phyloP scores from a whole-genome alignment of 2,113 vertebrate genomes.

The Probosciger aterrimus region DNA sequence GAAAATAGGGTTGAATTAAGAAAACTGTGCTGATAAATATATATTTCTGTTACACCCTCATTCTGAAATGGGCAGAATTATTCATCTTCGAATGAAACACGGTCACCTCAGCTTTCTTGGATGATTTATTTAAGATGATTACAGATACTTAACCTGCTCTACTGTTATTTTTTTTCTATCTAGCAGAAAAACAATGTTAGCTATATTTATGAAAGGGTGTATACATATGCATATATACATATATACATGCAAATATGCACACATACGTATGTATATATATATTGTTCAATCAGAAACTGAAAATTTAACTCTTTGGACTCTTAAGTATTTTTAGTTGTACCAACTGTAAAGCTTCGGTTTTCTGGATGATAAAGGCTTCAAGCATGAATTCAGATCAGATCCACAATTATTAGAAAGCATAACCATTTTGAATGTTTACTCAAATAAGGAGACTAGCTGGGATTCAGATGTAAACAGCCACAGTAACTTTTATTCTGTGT shows the following conservation, averaged over 20 bases:
- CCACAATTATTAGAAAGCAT: background rate
- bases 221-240: background rate
- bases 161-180: background rate
- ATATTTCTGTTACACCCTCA: background rate
- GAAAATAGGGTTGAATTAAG: slow-evolving; percentile 5
- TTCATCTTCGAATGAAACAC: slow-evolving; percentile 43
- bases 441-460: background rate
- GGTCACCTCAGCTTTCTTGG: slow-evolving; percentile 32
- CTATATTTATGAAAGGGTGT: background rate
- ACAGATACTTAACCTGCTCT: background rate
- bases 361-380: background rate
- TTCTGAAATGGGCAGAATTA: slow-evolving; percentile 35
- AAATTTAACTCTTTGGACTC: background rate
- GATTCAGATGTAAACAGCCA: background rate
- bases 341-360: background rate
- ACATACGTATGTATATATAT: background rate
- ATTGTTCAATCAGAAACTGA: background rate
- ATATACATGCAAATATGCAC: background rate
- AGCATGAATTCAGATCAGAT: background rate
- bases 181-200: background rate
- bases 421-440: background rate
- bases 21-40: slow-evolving; percentile 8
- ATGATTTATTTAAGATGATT: slow-evolving; percentile 27
- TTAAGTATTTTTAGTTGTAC: background rate
- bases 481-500: background rate